Evolutionary conservation across 2,888 invertebrate genomes (phyloP), one percentile per base, ranked within the genome.

Genomic region (Chelonus formosanus): DNA sequence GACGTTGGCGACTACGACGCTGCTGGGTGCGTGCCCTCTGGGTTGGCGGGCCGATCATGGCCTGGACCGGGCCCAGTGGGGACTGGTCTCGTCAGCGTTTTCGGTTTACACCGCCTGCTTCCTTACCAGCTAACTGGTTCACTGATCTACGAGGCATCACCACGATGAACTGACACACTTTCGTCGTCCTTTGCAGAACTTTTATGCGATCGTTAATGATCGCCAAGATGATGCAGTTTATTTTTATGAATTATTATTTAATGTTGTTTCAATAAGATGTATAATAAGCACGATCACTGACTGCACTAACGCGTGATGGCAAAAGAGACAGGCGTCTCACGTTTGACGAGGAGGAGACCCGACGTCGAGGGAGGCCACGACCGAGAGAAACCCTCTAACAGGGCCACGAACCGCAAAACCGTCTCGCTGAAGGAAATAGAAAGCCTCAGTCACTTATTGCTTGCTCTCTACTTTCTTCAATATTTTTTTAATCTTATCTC

Each of bases 1-100:
- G 61, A 64, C 50, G 52, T 44, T 57, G 32, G 45, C 61, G 55
- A 54, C 50, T 47, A 56, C 63, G 63, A 63, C 65, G 65, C 63
- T 59, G 68, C 44, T 65, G 68, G 68, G 65, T 68, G 65, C 59
- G 70, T 69, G 70, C 73, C 71, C 71, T 72, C 65, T 68, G 67
- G 67, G 64, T 69, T 66, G 67, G 68, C 68, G 71, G 70, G 70
- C 72, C 74, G 74, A 71, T 73, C 74, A 74, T 76, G 75, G 76
- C 78, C 74, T 75, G 76, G 71, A 71, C 70, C 73, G 75, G 74
- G 77, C 77, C 80, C 80, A 75, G 75, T 75, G 77, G 76, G 76
- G 76, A 76, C 80, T 75, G 76, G 75, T 75, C 81, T 77, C 80
- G 82, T 82, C 81, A 82, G 80, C 80, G 82, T 76, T 75, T 78